Base-by-base conservation (phyloP, 1,140 invertebrate genomes). In the Caenorhabditis tropicalis region DNA sequence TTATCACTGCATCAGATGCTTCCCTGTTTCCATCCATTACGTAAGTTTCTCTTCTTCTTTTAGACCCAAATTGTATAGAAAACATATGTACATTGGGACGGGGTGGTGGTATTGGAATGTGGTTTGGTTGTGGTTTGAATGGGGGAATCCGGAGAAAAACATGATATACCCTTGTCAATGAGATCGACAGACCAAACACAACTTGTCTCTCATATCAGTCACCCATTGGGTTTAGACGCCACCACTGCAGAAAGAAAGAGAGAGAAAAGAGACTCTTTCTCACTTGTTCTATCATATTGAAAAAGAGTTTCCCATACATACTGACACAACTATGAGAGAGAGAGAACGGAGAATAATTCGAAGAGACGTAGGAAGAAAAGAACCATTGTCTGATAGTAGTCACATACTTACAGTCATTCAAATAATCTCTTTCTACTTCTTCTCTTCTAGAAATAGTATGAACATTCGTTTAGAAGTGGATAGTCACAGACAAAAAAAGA, bases 151-250 rank as follows among this genome's bases (percentile, higher is more conserved):
- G 16, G 29, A 27, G 7, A 33, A 56, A 36, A 56, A 56, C 48
- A 56, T 29, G 79, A 81, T 56, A 33, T 2, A 81, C 39, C 48
- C 74, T 53, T 81, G 65, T 74, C 65, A 74, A 65, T 74, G 65
- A 74, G 65, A 74, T 74, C 65, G 65, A 74, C 65, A 74, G 65
- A 74, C 65, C 65, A 74, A 74, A 39, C 65, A 74, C 19, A 74
- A 74, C 65, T 43, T 74, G 65, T 74, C 65, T 74, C 65, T 74
- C 65, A 74, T 74, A 74, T 74, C 65, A 74, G 65, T 74, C 65
- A 74, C 65, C 65, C 36, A 43, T 43, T 74, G 65, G 36, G 33
- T 74, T 56, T 36, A 15, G 31, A 15, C n/a, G n/a, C n/a, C n/a
- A n/a, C 7, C 58, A n/a, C 36, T 19, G 31, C 58, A 36, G 19